A percentile compares a stretch with the other conserved stretches of the same genome.
Evolutionary conservation across 2,888 invertebrate genomes (phyloP).

Genomic region (Eupithecia inturbata): DNA sequence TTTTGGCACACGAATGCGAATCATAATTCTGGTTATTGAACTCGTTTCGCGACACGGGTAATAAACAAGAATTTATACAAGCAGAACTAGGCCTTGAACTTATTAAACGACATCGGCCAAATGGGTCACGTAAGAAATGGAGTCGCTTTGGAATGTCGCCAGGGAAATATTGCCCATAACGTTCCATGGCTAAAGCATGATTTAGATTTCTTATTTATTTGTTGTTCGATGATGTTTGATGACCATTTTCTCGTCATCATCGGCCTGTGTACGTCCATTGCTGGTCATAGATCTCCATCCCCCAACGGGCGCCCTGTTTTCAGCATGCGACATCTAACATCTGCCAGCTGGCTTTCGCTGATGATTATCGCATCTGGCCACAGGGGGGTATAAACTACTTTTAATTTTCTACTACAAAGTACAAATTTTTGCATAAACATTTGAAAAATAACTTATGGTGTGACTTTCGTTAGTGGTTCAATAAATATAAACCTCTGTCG

Average conservation of each 20-base stretch:
- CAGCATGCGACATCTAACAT: background rate
- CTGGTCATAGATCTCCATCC: background rate
- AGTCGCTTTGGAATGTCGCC: constrained; percentile 21
- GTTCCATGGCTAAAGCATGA: background rate
- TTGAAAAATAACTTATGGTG: background rate
- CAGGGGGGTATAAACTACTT: too few species aligned
- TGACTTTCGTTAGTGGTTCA: too few species aligned
- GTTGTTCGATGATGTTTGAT: background rate
- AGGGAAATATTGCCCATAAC: constrained; percentile 20
- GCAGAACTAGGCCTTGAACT: constrained; percentile 26
- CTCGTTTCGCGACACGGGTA: background rate
- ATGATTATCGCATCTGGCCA: background rate
- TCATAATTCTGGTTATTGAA: constrained; percentile 7
- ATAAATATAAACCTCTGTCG: too few species aligned
- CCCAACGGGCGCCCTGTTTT: background rate
- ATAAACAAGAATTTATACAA: constrained; percentile 31
- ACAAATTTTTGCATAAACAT: too few species aligned
- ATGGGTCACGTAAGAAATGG: constrained; percentile 24
- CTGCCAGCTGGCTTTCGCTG: background rate
- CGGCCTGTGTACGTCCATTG: background rate
- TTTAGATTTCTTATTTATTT: background rate
- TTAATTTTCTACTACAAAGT: too few species aligned
- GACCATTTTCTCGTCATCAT: background rate
- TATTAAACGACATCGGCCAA: constrained; percentile 21
- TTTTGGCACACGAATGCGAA: background rate